Conservation (phyloP, 2,113 vertebrate genomes). For the Ctenodactylus gundi region DNA sequence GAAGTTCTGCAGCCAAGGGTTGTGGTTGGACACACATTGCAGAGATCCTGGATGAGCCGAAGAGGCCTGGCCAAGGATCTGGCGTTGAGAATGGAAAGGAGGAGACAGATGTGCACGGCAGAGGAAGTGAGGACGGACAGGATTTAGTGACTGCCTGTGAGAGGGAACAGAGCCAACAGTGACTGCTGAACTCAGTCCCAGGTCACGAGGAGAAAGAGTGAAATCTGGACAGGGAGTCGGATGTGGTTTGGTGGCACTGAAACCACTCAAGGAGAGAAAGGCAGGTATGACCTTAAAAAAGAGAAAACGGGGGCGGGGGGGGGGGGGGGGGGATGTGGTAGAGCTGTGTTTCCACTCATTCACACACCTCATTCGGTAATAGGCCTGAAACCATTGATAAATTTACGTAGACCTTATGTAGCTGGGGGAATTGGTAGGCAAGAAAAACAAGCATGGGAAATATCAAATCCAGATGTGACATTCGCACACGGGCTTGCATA, state of each 20-base stretch:
- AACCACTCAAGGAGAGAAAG: not conserved
- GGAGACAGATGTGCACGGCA: not conserved
- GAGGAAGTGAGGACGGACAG: not conserved
- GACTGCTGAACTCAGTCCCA: not conserved
- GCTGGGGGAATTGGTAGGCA: not conserved
- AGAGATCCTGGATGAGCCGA: not conserved
- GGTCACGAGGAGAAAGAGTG: not conserved
- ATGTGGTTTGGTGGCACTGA: not conserved
- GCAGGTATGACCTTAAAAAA: not conserved
- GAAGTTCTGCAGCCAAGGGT: not conserved
- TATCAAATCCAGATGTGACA: slow-evolving; percentile 12
- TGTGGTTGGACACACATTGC: not conserved
- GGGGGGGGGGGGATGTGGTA: not conserved
- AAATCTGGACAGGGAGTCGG: not conserved
- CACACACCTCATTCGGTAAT: not conserved
- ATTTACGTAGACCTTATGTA: not conserved
- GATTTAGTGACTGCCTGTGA: not conserved
- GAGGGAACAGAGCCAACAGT: not conserved
- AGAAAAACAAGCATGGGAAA: not conserved
- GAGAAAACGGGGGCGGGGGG: not conserved
- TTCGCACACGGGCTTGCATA: not conserved
- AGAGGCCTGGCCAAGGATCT: not conserved
- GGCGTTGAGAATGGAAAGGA: not conserved
- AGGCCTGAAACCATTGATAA: slow-evolving; percentile 1
- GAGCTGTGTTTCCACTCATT: not conserved